Evolutionary conservation across 1,140 invertebrate genomes (phyloP).

Genomic region (Coenobita brevimanus): DNA sequence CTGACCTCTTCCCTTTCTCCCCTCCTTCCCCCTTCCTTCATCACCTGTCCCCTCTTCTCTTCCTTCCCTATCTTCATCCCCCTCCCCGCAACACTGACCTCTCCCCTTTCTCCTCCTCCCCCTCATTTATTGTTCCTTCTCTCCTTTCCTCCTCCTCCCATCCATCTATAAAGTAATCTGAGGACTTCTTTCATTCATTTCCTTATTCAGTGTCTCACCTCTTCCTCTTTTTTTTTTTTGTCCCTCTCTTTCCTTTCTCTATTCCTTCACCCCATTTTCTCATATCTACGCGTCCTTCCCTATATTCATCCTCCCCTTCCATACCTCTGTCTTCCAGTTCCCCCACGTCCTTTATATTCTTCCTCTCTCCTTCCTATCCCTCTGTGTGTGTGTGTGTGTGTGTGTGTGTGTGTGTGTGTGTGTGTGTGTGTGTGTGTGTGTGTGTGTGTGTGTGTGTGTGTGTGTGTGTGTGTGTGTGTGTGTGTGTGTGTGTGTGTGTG

Average conservation of each 20-base stretch:
- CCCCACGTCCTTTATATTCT: not conserved
- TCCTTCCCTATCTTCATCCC: not conserved
- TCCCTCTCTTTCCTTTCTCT: not conserved
- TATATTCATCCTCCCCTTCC: not conserved
- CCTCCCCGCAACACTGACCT: not conserved
- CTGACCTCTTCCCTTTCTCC: too few species aligned
- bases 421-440: conserved; percentile 31
- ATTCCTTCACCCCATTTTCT: not conserved
- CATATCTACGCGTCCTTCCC: not conserved
- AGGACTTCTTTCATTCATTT: too few species aligned
- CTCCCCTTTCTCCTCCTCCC: too few species aligned
- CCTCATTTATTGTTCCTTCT: too few species aligned
- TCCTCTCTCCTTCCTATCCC: not conserved
- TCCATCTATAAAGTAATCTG: too few species aligned
- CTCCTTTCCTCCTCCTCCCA: too few species aligned
- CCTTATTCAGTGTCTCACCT: too few species aligned
- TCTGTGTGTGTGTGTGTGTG: not conserved
- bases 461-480: conserved; percentile 24
- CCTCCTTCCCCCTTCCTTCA: too few species aligned
- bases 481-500: conserved; percentile 1
- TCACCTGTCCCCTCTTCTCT: too few species aligned
- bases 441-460: conserved; percentile 18
- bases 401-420: not conserved
- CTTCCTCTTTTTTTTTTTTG: not conserved
- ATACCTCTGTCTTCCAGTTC: too few species aligned